Conservation (phyloP, 2,888 invertebrate species). For the Anoncus sp. region DNA sequence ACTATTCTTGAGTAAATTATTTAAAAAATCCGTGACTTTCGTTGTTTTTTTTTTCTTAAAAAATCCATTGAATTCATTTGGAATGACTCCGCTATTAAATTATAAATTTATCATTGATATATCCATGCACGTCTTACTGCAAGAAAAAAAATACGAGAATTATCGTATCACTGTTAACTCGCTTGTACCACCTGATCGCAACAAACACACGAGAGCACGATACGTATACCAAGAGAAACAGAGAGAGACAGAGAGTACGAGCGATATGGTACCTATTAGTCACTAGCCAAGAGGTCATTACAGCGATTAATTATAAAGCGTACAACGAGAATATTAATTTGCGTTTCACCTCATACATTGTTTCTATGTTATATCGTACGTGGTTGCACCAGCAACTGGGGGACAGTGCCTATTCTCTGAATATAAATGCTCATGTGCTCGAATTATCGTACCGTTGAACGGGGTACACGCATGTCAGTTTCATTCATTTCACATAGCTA, state of each 20-base stretch:
- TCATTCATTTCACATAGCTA: conserved; percentile 41
- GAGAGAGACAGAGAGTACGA: conserved; percentile 12
- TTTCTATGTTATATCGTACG: conserved; percentile 13
- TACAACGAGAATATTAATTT: conserved; percentile 54
- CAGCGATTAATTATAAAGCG: conserved; percentile 55
- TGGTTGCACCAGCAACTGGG: neutral
- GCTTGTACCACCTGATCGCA: neutral
- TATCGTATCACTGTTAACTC: conserved; percentile 4
- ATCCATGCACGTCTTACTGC: neutral
- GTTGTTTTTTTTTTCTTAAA: too few species aligned
- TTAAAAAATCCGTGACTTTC: too few species aligned
- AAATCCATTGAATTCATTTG: too few species aligned
- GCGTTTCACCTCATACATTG: conserved; percentile 45
- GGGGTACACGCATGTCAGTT: neutral
- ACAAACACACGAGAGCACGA: neutral
- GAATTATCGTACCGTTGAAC: conserved; percentile 8
- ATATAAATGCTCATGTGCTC: neutral
- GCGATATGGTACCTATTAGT: conserved; percentile 41
- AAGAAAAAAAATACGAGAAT: conserved; percentile 9
- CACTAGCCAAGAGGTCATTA: conserved; percentile 55
- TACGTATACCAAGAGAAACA: too few species aligned
- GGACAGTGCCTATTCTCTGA: neutral
- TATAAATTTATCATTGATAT: conserved; percentile 8
- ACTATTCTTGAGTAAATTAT: too few species aligned
- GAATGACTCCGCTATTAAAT: too few species aligned